Evolutionary conservation across 2,113 vertebrate genomes (phyloP).

Genomic region (Pao palembangensis): DNA sequence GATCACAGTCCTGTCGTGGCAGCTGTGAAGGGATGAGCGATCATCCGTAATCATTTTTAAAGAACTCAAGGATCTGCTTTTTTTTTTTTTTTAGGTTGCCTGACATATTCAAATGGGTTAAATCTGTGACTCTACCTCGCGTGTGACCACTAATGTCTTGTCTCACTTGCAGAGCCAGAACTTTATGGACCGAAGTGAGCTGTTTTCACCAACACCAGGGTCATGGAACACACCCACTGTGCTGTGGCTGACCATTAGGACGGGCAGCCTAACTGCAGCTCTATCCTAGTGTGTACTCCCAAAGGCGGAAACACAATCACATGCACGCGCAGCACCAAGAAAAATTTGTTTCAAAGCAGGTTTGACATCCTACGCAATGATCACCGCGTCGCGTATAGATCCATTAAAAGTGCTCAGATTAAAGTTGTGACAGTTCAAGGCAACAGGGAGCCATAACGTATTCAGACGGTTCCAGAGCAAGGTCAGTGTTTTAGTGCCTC

Average conservation of each 20-base stretch:
- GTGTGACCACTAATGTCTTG: neutral
- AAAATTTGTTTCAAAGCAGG: conserved; percentile 18
- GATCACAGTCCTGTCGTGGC: conserved; percentile 42
- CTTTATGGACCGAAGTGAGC: conserved; percentile 26
- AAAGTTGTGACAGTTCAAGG: conserved; percentile 80
- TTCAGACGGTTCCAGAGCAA: conserved; percentile 71
- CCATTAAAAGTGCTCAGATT: conserved; percentile 72
- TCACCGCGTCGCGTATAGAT: conserved; percentile 53
- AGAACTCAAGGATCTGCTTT: neutral
- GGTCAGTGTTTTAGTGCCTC: conserved; percentile 72
- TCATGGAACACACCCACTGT: conserved; percentile 37
- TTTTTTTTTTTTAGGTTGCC: neutral
- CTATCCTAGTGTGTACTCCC: conserved; percentile 9
- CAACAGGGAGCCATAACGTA: conserved; percentile 70
- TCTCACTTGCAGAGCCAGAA: conserved; percentile 23
- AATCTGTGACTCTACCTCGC: no score
- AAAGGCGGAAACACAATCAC: conserved; percentile 8
- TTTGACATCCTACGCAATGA: conserved; percentile 37
- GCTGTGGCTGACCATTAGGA: conserved; percentile 38
- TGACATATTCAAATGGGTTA: no score
- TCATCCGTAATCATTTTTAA: conserved; percentile 39
- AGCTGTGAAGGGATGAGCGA: conserved; percentile 50
- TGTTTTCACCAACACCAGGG: conserved; percentile 41
- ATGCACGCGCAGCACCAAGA: neutral
- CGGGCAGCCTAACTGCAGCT: conserved; percentile 16